Evolutionary conservation across 2,888 invertebrate genomes (phyloP), one percentile per base, ranked within the genome.

Genomic region (Polylopha cassiicola): DNA sequence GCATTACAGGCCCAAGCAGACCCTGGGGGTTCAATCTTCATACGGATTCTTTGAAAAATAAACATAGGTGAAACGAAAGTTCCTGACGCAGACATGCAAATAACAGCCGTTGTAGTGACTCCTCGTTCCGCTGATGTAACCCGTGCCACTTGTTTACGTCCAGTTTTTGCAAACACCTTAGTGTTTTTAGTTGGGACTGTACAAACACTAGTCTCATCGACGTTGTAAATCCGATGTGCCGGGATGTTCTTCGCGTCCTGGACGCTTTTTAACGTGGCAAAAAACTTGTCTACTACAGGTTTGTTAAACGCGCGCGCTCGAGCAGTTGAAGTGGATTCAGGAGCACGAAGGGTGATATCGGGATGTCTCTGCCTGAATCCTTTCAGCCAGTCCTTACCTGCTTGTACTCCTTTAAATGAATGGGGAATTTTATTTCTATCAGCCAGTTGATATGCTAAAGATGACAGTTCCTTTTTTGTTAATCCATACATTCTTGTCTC

Each of bases 11-110:
- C 47, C 20, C 18, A 38, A 8, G 11, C 16, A 24, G 46, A 16
- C 1, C 58, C 66, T 42, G 63, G 54, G 4, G 64, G 64, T 32
- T 43, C 46, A 4, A 48, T 43, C 16, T 51, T 51, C 48, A 55
- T 51, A 14, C 46, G 48, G 21, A 57, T 9, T n/a, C 57, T 38
- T 11, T 45, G 47, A 44, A 57, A 61, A 11, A 63, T 51, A 17
- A 65, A 46, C 46, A 61, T 48, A 4, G 58, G 56, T 20, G 61
- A 53, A 28, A 54, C 30, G 42, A 48, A 62, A 31, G 13, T 42
- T 32, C 61, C 61, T 16, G 46, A 38, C 4, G 63, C 59, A 8
- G 51, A 53, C 13, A 46, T 45, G 37, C 54, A 61, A 27, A 63
- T 38, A 28, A 48, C 52, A 9, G 53, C 49, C 6, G 56, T 65